Conservation (phyloP, 2,888 invertebrate species). For the Orgyia antiqua region DNA sequence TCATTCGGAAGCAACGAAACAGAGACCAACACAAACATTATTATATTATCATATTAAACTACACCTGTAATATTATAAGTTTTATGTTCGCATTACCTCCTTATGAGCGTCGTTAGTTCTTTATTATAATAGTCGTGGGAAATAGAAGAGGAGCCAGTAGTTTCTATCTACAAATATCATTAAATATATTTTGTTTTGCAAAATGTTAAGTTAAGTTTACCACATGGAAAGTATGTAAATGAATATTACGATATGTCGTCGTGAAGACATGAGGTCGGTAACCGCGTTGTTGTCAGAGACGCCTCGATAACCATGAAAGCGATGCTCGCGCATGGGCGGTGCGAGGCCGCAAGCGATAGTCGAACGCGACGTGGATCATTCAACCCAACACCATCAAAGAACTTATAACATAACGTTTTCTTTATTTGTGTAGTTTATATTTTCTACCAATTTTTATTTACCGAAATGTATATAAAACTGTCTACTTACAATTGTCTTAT, state of each 20-base stretch:
- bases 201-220: constrained; percentile 33
- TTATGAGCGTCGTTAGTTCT: constrained; percentile 3
- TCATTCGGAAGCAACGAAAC: too few species aligned
- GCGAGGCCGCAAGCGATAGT: constrained; percentile 8
- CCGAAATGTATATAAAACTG: too few species aligned
- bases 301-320: constrained; percentile 41
- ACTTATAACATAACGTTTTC: constrained; percentile 1
- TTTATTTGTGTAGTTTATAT: too few species aligned
- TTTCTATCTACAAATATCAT: constrained; percentile 24
- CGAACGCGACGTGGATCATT: constrained; percentile 4
- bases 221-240: constrained; percentile 46
- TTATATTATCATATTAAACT: too few species aligned
- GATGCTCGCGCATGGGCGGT: constrained; percentile 23
- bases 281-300: constrained; percentile 54
- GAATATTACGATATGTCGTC: constrained; percentile 39
- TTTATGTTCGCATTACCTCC: too few species aligned
- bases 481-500: constrained; percentile 1
- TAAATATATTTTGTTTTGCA: constrained; percentile 31
- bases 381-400: background rate
- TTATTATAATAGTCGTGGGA: constrained; percentile 17
- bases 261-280: constrained; percentile 53
- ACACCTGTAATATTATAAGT: too few species aligned
- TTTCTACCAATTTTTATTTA: too few species aligned
- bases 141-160: constrained; percentile 13
- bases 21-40: too few species aligned